Percentiles rank a stretch among this genome's conserved stretches.
phyloP scores from a whole-genome alignment of 2,888 invertebrate genomes.

The Microplitis manilae region DNA sequence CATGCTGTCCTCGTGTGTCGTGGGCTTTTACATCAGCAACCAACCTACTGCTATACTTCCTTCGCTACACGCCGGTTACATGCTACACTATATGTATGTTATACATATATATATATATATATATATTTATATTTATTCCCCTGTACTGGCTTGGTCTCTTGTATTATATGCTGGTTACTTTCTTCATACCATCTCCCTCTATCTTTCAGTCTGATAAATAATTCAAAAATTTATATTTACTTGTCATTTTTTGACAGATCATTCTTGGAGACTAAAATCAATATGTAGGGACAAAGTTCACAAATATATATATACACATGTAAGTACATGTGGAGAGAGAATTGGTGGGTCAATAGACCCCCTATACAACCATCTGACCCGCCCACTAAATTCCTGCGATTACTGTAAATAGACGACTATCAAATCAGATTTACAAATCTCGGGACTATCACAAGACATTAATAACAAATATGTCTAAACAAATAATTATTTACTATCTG shows the following conservation, averaged over 20 bases:
- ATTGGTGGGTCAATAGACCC: constrained; percentile 51
- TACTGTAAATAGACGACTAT: constrained; percentile 39
- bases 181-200: too few relatives aligned
- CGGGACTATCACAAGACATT: not conserved
- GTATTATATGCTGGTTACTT: too few relatives aligned
- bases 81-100: too few relatives aligned
- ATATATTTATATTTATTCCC: too few relatives aligned
- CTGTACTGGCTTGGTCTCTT: too few relatives aligned
- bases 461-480: not conserved
- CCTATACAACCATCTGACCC: constrained; percentile 45
- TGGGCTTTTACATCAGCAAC: constrained; percentile 26
- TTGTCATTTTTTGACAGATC: too few relatives aligned
- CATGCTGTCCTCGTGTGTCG: constrained; percentile 44
- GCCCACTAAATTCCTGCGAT: constrained; percentile 35
- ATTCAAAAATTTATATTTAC: too few relatives aligned
- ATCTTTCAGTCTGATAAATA: too few relatives aligned
- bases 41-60: not conserved
- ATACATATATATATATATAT: too few relatives aligned
- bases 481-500: not conserved
- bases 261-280: too few relatives aligned
- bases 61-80: not conserved
- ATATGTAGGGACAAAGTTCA: too few relatives aligned
- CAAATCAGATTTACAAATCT: constrained; percentile 29
- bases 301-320: constrained; percentile 9
- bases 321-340: constrained; percentile 42